Evolutionary conservation across 2,113 vertebrate genomes (phyloP), one percentile per base, ranked within the genome.

Genomic region (Dromas ardeola): DNA sequence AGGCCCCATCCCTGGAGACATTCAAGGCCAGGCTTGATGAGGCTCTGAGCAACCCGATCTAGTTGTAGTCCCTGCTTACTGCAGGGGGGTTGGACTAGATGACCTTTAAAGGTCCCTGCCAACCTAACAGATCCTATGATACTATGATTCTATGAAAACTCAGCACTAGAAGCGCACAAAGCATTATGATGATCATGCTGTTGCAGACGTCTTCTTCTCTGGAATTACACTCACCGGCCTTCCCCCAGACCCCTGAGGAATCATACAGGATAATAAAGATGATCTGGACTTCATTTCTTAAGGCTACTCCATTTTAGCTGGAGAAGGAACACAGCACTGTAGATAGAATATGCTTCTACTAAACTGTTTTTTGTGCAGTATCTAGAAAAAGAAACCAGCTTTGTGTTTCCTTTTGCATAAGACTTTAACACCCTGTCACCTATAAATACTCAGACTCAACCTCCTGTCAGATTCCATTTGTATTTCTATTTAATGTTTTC

Each of bases 381-480:
- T 40, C 59, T 59, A 86, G 32, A 50, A 86, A 94, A 93, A 92
- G 34, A 88, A 90, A 42, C 5, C 18, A 90, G 58, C 34, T 91
- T 86, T 76, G 5, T 88, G 40, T 74, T 90, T 95, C 56, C 26
- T 88, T 95, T 88, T 92, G 38, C 62, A 73, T 77, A 92, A 83
- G 66, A 65, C 55, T 49, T 92, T 94, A 93, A 86, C 71, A 92
- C 26, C 8, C 70, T 90, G 59, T 81, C 92, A 83, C 67, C 74
- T 88, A 61, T 88, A 94, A 94, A 96, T 85, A 90, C 38, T 70
- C 66, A 90, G 23, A 53, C 20, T 93, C 88, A 93, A 34, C 67
- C 67, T 90, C 42, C 72, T 88, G 86, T 90, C 88, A 83, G 50
- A 94, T 93, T 93, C 16, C 30, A 84, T 95, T 97, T 83, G 56